A percentile compares a stretch with the other conserved stretches of the same genome.
phyloP scores from a whole-genome alignment of 1,140 invertebrate species.

The Bicyclus anynana region DNA sequence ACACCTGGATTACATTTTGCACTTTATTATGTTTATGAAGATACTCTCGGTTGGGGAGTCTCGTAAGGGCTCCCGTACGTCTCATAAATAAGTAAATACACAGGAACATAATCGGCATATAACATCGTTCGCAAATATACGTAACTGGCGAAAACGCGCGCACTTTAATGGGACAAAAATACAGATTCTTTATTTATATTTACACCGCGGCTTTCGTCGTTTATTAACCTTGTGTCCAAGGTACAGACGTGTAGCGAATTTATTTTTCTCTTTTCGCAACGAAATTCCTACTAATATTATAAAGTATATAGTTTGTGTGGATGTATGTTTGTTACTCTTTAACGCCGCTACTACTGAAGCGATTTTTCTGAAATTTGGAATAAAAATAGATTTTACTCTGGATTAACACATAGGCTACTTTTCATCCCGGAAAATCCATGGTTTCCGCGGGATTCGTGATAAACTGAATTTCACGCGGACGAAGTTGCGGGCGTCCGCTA shows the following conservation, averaged over 20 bases:
- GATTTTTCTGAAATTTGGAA: too few species aligned
- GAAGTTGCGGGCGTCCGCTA: too few species aligned
- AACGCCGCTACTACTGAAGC: too few species aligned
- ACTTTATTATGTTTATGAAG: not conserved
- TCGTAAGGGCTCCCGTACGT: not conserved
- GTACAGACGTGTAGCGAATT: not conserved
- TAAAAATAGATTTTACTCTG: too few species aligned
- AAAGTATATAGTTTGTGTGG: too few species aligned
- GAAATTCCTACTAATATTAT: too few species aligned
- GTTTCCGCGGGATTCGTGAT: too few species aligned
- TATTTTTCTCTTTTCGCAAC: too few species aligned
- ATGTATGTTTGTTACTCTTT: too few species aligned
- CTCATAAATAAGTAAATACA: not conserved
- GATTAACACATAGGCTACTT: too few species aligned
- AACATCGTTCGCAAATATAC: not conserved
- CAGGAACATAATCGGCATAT: constrained; percentile 1
- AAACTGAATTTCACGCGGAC: too few species aligned
- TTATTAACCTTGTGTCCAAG: not conserved
- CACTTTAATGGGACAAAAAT: constrained; percentile 19
- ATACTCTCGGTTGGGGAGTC: not conserved
- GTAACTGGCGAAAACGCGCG: constrained; percentile 6
- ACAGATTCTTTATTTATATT: constrained; percentile 23
- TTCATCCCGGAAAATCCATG: too few species aligned
- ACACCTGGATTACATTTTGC: not conserved
- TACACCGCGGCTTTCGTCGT: constrained; percentile 13